These are phyloP conservation scores for Apoderus coryli DNA, from an alignment of 2,888 invertebrate genomes.

Conservation along the genomic window DNA sequence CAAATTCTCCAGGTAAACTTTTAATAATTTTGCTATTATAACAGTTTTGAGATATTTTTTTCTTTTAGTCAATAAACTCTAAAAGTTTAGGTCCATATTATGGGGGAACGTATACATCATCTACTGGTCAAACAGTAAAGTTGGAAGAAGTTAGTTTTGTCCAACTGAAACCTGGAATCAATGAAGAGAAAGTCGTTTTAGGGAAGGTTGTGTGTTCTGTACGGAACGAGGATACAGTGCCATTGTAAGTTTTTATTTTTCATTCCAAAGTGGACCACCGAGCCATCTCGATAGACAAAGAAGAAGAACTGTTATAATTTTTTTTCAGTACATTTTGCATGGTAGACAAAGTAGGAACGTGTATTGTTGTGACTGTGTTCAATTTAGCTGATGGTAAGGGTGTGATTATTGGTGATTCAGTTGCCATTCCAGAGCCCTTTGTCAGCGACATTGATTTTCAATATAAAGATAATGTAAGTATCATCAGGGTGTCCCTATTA, in stretches of 20 bases:
- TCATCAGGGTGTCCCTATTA: no score
- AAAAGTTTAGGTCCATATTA: constrained; percentile 57
- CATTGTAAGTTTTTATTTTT: constrained; percentile 48
- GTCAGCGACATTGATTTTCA: constrained; percentile 43
- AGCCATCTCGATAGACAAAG: no score
- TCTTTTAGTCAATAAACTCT: constrained; percentile 41
- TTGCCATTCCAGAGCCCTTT: constrained; percentile 66
- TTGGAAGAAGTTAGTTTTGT: constrained; percentile 37
- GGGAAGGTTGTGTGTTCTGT: constrained; percentile 74
- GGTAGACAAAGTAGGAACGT: constrained; percentile 55
- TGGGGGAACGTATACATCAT: constrained; percentile 40
- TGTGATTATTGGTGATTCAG: constrained; percentile 70
- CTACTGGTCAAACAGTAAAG: constrained; percentile 36
- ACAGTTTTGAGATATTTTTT: no score
- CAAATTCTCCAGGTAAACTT: constrained; percentile 46
- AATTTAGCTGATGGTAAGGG: constrained; percentile 73
- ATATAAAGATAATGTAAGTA: constrained; percentile 39
- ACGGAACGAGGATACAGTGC: constrained; percentile 57
- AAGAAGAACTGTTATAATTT: no score
- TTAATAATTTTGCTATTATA: background rate
- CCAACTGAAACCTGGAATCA: constrained; percentile 45
- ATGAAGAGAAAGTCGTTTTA: constrained; percentile 50
- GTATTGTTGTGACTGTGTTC: constrained; percentile 66
- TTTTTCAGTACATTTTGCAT: constrained; percentile 63
- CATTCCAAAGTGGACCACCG: no score